Evolutionary conservation across 2,797 vertebrate species (phyloP), one percentile per base, ranked within the genome.

Genomic region (Lithobates sylvaticus): DNA sequence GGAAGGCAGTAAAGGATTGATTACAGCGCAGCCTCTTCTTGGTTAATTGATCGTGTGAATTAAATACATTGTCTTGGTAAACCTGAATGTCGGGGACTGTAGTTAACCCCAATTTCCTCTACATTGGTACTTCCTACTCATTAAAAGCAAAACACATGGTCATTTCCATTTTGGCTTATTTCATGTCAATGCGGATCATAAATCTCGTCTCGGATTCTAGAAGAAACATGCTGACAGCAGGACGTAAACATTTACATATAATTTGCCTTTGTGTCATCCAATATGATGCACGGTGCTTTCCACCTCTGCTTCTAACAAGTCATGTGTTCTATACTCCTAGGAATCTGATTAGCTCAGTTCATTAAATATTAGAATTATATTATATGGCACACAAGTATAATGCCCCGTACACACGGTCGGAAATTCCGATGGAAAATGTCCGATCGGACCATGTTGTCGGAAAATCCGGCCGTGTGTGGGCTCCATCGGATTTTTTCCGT

Each of bases 21-120:
- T 21, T 70, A 54, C 10, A 84, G 23, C 23, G 9, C 61, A 67
- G 76, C 44, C 18, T 7, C 61, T 67, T 42, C 39, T 27, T 42
- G 65, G 34, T 39, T 78, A 64, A 68, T 68, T 79, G 42, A 23
- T 68, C 39, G 27, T 79, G 42, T 69, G 36, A 80, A 70, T 50
- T 18, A 3, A 70, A 80, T 80, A 47, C 64, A 44, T n/a, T 9
- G 29, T 18, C 64, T 47, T 79, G 9, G n/a, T 44, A 73, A 73
- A 42, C 3, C 21, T 12, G 23, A 32, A n/a, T 26, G 1, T 27
- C 8, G 39, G 39, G 32, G 76, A 67, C 64, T 44, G 2, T 23
- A 32, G 23, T 47, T 61, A 69, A 34, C 16, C 64, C 23, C 27
- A 68, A 69, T 79, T 79, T 79, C 39, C 77, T 79, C 16, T 6